Conservation (phyloP, 2,797 vertebrate genomes). For the Coranthus polyacanthus region DNA sequence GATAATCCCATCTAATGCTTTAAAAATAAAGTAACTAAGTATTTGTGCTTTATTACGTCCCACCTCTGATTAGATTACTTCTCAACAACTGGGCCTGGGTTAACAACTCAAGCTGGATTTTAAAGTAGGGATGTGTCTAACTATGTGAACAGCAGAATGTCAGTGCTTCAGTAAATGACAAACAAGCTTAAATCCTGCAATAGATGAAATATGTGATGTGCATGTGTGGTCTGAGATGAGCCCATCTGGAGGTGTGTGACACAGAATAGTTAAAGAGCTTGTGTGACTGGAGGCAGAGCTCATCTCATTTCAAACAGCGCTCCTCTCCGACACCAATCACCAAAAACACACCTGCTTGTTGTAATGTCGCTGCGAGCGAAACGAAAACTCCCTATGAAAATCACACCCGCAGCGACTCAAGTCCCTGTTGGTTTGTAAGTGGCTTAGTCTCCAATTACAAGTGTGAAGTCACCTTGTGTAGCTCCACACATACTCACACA, state of each 20-base stretch:
- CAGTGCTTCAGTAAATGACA: neutral
- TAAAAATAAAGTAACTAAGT: too few relatives aligned
- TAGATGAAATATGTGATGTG: neutral
- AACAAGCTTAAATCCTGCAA: neutral
- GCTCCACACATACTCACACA: slow-evolving; percentile 15
- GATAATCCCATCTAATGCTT: too few relatives aligned
- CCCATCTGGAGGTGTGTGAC: neutral
- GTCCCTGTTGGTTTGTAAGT: slow-evolving; percentile 47
- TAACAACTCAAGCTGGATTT: too few relatives aligned
- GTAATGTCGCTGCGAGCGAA: slow-evolving; percentile 31
- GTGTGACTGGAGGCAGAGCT: slow-evolving; percentile 17
- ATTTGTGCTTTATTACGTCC: too few relatives aligned
- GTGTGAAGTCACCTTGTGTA: slow-evolving; percentile 61
- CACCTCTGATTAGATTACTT: too few relatives aligned
- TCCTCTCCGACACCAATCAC: slow-evolving; percentile 38
- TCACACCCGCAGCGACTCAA: slow-evolving; percentile 36
- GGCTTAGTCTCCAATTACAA: slow-evolving; percentile 76
- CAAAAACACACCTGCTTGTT: slow-evolving; percentile 51
- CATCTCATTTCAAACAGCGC: slow-evolving; percentile 31
- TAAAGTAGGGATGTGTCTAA: too few relatives aligned
- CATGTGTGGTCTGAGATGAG: neutral
- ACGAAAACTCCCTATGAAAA: slow-evolving; percentile 46
- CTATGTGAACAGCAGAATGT: neutral
- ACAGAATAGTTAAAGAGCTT: slow-evolving; percentile 1
- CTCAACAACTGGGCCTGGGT: too few relatives aligned